Percentiles rank a stretch among this genome's conserved stretches.
Evolutionary conservation across 2,797 vertebrate species (phyloP).

Genomic region (Acrocephalus scirpaceus): DNA sequence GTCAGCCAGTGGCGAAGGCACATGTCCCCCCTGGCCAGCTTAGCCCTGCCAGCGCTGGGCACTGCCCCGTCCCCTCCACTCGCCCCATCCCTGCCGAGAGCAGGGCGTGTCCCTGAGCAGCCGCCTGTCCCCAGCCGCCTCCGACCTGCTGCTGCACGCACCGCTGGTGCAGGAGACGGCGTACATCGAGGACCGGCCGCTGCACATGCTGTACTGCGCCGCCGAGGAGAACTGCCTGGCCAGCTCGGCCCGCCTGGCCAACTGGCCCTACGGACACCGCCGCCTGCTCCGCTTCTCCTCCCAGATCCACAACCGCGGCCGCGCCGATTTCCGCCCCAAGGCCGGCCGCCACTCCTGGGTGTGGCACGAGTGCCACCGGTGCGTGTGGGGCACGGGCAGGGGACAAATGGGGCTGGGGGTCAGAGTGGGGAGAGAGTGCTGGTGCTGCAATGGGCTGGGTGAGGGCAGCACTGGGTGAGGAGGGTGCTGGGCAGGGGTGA

Average conservation of each 20-base stretch:
- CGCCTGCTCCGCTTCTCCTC: slow-evolving; percentile 98
- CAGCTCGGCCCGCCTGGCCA: slow-evolving; percentile 86
- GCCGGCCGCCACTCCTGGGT: slow-evolving; percentile 97
- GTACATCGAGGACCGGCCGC: slow-evolving; percentile 95
- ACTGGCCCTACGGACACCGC: slow-evolving; percentile 97
- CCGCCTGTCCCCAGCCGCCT: slow-evolving; percentile 82
- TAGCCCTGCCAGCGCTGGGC: rapidly evolving
- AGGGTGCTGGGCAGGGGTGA: background rate
- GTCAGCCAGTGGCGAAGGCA: background rate
- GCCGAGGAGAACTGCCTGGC: slow-evolving; percentile 96
- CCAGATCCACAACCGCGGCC: slow-evolving; percentile 95
- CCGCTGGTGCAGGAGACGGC: slow-evolving; percentile 91
- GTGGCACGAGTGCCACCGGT: slow-evolving; percentile 98
- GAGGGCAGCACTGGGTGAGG: background rate
- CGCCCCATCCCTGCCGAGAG: background rate
- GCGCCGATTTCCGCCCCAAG: slow-evolving; percentile 95
- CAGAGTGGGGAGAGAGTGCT: too few relatives aligned
- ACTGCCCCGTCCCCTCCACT: rapidly evolving
- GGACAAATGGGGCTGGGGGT: background rate
- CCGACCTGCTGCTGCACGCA: slow-evolving; percentile 91
- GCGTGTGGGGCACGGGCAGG: background rate
- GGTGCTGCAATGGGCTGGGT: background rate
- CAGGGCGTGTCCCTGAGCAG: background rate
- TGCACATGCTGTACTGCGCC: slow-evolving; percentile 97
- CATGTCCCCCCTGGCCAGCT: rapidly evolving